Evolutionary conservation across 2,888 invertebrate genomes (phyloP).

Genomic region (Leucania comma): DNA sequence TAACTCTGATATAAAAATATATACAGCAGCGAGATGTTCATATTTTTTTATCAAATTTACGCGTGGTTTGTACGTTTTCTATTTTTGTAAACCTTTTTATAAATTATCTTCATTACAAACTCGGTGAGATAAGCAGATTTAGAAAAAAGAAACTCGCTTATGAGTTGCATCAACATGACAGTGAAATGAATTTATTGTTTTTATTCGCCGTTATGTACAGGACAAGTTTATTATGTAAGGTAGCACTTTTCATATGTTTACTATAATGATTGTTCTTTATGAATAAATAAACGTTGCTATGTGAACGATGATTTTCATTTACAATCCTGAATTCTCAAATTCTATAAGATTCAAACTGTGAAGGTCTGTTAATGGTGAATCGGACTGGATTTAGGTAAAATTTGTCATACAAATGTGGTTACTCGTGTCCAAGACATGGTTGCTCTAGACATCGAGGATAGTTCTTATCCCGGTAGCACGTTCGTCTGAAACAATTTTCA

Average conservation of each 20-base stretch:
- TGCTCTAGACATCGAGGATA: background rate
- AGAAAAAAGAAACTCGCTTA: background rate
- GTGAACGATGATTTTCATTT: conserved; percentile 14
- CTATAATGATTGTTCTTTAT: conserved; percentile 2
- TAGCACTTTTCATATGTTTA: conserved; percentile 22
- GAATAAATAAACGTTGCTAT: conserved; percentile 30
- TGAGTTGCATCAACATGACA: conserved; percentile 3
- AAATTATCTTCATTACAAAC: conserved; percentile 2
- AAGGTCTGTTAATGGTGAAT: background rate
- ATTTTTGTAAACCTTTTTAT: conserved; percentile 11
- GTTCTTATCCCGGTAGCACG: background rate
- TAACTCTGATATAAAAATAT: background rate
- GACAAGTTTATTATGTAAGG: background rate
- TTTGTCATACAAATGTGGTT: background rate
- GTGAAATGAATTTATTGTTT: conserved; percentile 12
- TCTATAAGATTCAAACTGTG: background rate
- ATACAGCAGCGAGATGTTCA: background rate
- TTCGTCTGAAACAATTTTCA: background rate
- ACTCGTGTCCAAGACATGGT: too few species aligned
- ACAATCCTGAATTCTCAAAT: background rate
- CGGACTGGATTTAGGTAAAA: background rate
- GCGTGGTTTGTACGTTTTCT: background rate
- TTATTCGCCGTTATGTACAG: background rate
- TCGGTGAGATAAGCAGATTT: background rate
- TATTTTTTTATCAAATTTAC: conserved; percentile 3